A percentile compares a stretch with the other conserved stretches of the same genome.
These are phyloP conservation scores for Muntiacus muntjak DNA, from an alignment of 2,113 vertebrate species.

Conservation along the genomic window DNA sequence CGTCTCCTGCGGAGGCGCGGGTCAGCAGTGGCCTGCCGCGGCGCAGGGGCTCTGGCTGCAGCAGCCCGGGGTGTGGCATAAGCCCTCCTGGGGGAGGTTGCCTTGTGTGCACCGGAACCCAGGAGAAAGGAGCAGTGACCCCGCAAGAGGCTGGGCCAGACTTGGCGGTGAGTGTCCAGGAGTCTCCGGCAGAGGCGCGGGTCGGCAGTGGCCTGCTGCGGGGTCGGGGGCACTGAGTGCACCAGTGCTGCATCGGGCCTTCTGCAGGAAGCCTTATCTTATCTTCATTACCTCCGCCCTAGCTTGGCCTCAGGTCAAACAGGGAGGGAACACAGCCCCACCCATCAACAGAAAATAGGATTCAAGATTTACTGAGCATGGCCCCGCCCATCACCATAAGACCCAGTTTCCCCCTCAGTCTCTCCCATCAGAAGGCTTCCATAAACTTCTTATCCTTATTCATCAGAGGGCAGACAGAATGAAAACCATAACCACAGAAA, in stretches of 20 bases:
- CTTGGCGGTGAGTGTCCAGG: background rate
- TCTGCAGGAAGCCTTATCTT: background rate
- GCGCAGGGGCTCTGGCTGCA: background rate
- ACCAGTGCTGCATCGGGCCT: background rate
- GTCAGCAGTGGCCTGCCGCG: background rate
- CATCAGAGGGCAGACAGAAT: background rate
- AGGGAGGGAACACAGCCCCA: background rate
- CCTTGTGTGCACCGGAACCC: background rate
- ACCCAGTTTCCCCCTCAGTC: background rate
- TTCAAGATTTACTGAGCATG: background rate
- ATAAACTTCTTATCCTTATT: background rate
- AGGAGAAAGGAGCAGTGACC: background rate
- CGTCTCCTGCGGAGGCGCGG: fast-evolving
- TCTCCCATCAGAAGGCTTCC: background rate
- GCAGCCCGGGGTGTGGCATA: background rate
- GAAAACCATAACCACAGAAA: background rate
- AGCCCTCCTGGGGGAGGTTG: background rate
- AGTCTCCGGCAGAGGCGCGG: fast-evolving
- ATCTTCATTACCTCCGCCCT: background rate
- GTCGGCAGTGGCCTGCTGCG: fast-evolving
- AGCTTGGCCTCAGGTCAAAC: background rate
- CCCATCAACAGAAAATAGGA: background rate
- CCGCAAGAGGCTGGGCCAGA: background rate
- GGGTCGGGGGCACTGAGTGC: background rate
- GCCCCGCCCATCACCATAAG: background rate